Evolutionary conservation across 2,888 invertebrate species (phyloP), one percentile per base, ranked within the genome.

Genomic region (Acleris sparsana): DNA sequence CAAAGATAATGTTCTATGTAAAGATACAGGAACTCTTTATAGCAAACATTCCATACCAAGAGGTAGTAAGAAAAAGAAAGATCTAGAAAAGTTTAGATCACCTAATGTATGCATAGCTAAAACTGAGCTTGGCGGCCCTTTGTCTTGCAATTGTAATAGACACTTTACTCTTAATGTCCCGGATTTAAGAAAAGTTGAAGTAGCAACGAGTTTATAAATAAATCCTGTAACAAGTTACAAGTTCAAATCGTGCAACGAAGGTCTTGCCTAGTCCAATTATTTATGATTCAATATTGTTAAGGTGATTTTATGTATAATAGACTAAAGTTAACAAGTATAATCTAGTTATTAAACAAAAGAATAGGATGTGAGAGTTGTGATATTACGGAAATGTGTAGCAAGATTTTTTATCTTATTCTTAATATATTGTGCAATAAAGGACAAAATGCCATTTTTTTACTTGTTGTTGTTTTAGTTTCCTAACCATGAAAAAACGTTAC

Each of bases 91-190:
- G 69, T 90, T 88, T 62, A 77, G 89, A 43, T 89, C 91, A 25
- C 91, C 91, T 17, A 92, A 91, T 72, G 81, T 92, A 71, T 92
- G 92, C 75, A 83, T 92, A 70, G 89, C 89, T 22, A 87, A 84
- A 74, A 80, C 80, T 53, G 82, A 86, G 72, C 72, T 92, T 75
- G 89, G 90, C 39, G 88, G 89, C 58, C 80, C 84, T n/a, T 62
- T 82, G 61, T 82, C 83, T 70, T 92, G 92, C 74, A 87, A 83
- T 72, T 92, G 92, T 74, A 90, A 91, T 74, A 88, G 92, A 71
- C 91, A 92, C 81, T 92, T 92, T 71, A 88, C 86, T 61, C 76
- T 92, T 43, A 87, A 90, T 69, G 90, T 89, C 62, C 90, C 91
- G 60, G 84, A 87, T 77, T 82, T 89, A 62, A 86, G 80, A 68